Base-by-base conservation (phyloP, 2,888 invertebrate genomes). In the Acanthoscelides obtectus region DNA sequence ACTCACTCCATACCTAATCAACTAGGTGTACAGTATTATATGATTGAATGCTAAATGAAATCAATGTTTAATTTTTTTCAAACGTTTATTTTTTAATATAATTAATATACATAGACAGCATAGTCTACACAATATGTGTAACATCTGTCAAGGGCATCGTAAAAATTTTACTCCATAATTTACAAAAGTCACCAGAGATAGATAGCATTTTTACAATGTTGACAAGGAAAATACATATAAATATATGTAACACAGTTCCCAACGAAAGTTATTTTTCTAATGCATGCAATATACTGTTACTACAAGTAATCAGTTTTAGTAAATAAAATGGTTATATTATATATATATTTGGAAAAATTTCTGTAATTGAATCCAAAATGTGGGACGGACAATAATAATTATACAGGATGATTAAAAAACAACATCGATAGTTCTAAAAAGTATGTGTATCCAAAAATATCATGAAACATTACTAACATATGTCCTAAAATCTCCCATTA, bases 81-180 rank as follows among this genome's bases (percentile, higher is more conserved):
- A 68, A 68, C 20, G 20, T 22, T 68, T 68, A 68, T 68, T 68
- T 45, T 45, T 45, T 45, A 45, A 45, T 45, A 45, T 45, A 45
- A 45, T 45, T 78, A 79, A 79, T 77, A 79, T 80, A 81, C 80
- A 80, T 73, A 71, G 77, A 80, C 80, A 79, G 76, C 74, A 73
- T 45, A 45, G 73, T 75, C 75, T 80, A 80, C 82, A 82, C 82
- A 79, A 81, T 81, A 81, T 79, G 82, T 82, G 82, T 79, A 80
- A 80, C 78, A 71, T 75, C 79, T 78, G 79, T 78, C 77, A 73
- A 76, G 72, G 79, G 81, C 82, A 81, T 78, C 80, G 82, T 80
- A 82, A 81, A 82, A 82, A 79, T 78, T 75, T 73, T 45, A 45
- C 5, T 45, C 45, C 45, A 45, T 45, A 45, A 75, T 73, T 74